These are phyloP conservation scores for Cecropterus lyciades DNA, from an alignment of 1,140 invertebrate species.

Conservation along the genomic window DNA sequence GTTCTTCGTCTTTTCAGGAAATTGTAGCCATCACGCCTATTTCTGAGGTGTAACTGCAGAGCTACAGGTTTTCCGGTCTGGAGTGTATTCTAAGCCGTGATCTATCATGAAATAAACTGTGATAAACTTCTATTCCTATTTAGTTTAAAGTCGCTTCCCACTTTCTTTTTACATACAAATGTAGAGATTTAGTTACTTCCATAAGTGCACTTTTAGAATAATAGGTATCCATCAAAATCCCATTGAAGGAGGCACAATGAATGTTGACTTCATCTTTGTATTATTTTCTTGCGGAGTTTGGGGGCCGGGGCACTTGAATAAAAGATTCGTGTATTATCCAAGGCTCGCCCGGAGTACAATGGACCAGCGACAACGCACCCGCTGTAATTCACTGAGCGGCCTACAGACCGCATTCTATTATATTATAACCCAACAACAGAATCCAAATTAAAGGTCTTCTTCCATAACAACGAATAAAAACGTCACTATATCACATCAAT, in stretches of 20 bases:
- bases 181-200: slow-evolving; percentile 3
- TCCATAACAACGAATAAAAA: slow-evolving; percentile 27
- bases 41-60: no score
- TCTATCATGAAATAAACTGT: no score
- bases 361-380: slow-evolving; percentile 66
- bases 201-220: slow-evolving; percentile 38
- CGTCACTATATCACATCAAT: slow-evolving; percentile 12
- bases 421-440: slow-evolving; percentile 45
- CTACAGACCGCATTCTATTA: slow-evolving; percentile 63
- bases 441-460: slow-evolving; percentile 55
- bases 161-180: no score
- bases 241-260: slow-evolving; percentile 76
- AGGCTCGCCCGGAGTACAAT: slow-evolving; percentile 65
- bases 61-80: no score
- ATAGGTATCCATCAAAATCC: slow-evolving; percentile 69
- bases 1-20: no score
- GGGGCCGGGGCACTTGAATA: slow-evolving; percentile 79
- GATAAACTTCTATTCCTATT: no score
- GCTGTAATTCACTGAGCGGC: slow-evolving; percentile 61
- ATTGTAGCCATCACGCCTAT: no score
- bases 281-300: slow-evolving; percentile 74
- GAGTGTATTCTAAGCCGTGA: no score
- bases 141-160: no score
- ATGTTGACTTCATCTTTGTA: slow-evolving; percentile 73
- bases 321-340: slow-evolving; percentile 81